Percentiles rank a stretch among this genome's conserved stretches.
Evolutionary conservation across 2,888 invertebrate genomes (phyloP).

Genomic region (Hirtodrosophila confusa): DNA sequence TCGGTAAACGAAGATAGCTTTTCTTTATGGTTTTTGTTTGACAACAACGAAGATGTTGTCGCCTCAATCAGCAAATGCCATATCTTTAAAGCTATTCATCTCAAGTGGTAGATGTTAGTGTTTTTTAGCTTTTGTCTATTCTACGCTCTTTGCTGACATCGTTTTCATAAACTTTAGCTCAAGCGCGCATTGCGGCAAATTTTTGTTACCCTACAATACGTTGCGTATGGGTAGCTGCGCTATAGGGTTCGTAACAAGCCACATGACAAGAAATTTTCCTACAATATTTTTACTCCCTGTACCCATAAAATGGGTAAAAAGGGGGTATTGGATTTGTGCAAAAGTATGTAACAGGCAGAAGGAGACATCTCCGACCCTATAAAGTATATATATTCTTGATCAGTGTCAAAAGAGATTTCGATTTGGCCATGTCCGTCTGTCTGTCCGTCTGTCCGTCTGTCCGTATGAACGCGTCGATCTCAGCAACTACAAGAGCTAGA

Average conservation of each 20-base stretch:
- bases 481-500: no score
- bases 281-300: no score
- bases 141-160: slow-evolving; percentile 15
- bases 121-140: slow-evolving; percentile 18
- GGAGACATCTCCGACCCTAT: no score
- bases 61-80: slow-evolving; percentile 30
- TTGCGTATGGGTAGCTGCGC: background rate
- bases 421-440: no score
- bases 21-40: background rate
- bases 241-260: background rate
- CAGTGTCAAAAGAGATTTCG: no score
- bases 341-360: no score
- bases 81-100: slow-evolving; percentile 11
- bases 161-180: slow-evolving; percentile 15
- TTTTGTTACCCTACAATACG: background rate
- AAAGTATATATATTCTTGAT: no score
- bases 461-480: no score
- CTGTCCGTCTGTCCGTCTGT: no score
- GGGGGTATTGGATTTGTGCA: no score
- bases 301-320: no score
- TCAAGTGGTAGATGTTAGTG: slow-evolving; percentile 10
- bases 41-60: background rate
- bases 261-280: background rate
- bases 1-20: no score
- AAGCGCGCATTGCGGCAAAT: slow-evolving; percentile 42